Conservation (phyloP, 2,797 vertebrate species). For the Pseudochirops cupreus region DNA sequence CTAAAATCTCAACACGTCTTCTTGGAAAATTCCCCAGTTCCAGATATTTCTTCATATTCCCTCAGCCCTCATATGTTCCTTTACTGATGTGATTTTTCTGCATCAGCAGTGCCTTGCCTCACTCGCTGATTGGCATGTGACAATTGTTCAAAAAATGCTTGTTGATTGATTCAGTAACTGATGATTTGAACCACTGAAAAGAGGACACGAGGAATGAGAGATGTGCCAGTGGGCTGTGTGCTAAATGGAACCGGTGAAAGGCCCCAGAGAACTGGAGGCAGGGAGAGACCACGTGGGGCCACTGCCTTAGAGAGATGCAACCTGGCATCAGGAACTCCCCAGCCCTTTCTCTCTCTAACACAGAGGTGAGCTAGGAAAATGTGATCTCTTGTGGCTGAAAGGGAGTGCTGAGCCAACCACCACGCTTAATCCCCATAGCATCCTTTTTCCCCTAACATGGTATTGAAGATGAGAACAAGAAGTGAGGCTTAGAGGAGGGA, state of each 20-base stretch:
- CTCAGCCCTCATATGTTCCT: background rate
- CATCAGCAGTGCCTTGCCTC: background rate
- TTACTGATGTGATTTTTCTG: background rate
- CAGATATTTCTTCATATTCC: background rate
- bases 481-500: conserved; percentile 40
- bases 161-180: background rate
- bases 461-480: conserved; percentile 31
- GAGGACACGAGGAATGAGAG: background rate
- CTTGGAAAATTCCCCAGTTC: background rate
- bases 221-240: background rate
- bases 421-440: conserved; percentile 18
- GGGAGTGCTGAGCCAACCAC: background rate
- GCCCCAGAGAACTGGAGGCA: background rate
- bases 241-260: background rate
- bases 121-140: background rate
- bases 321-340: background rate
- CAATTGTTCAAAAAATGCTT: background rate
- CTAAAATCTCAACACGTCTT: background rate
- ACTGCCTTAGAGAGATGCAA: background rate
- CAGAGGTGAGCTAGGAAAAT: background rate
- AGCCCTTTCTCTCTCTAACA: background rate
- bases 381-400: background rate
- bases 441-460: conserved; percentile 54
- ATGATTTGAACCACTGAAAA: background rate
- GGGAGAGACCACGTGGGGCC: background rate